Evolutionary conservation across 2,888 invertebrate genomes (phyloP), one percentile per base, ranked within the genome.

Genomic region (Athalia circularis): DNA sequence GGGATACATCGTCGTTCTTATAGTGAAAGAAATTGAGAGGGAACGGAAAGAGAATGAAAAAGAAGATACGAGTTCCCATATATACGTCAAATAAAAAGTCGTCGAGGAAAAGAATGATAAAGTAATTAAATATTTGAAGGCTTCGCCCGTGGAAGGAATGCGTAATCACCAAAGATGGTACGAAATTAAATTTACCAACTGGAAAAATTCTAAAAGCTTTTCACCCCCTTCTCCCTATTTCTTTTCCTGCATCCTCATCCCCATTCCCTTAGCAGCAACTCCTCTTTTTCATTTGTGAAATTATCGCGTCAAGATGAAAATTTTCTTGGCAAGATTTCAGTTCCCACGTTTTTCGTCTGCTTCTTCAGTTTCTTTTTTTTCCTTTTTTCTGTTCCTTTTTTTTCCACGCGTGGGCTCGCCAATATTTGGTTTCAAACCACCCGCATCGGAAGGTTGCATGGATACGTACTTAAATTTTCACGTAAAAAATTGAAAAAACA

Each of bases 121-220:
- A 70, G 70, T 70, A 70, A 70, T 70, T 54, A 59, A 70, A 70
- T 70, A 70, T 59, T 59, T 59, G 57, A 59, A 70, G 70, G 59
- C 47, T 45, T 59, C 59, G n/a, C 47, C 4, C 45, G 70, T 70
- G 57, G 45, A 70, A 57, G 57, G 54, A 70, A 70, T 70, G 54
- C 57, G 59, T 68, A 68, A 68, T 70, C 70, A 47, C 59, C 54
- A 43, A 45, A 52, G 67, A 70, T 70, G 57, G 70, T 13, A 8
- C 70, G 54, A 47, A 70, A 70, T 70, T 70, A 45, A 70, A 59
- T 70, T 70, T 57, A 50, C 70, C 70, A 57, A 70, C 57, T 57
- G 70, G 70, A 70, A 59, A 9, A 61, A 61, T 61, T 61, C 15
- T 61, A 61, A 68, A 68, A 68, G 67, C 67, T 68, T 68, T 52